Conservation (phyloP, 2,113 vertebrate species). For the Pangasianodon hypophthalmus region DNA sequence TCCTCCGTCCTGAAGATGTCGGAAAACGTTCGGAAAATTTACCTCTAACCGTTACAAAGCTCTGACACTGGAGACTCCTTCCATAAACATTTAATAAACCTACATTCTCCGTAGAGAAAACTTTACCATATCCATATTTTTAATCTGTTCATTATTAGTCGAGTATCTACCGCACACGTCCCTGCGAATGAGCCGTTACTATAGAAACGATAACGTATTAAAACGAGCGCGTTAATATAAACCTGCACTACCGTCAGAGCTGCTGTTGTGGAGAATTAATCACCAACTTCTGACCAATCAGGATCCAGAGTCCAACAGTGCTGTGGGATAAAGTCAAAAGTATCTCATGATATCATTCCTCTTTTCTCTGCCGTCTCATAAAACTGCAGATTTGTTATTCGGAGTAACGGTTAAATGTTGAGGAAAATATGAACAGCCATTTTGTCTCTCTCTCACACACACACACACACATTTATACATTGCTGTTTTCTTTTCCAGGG, state of each 20-base stretch:
- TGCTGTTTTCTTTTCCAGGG: constrained; percentile 75
- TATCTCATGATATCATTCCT: background rate
- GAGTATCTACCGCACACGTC: no score
- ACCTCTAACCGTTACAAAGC: background rate
- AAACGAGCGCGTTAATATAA: background rate
- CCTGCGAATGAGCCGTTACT: background rate
- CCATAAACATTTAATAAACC: background rate
- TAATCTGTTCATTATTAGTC: no score
- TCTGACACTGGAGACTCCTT: background rate
- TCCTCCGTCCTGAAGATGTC: background rate
- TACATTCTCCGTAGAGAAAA: background rate
- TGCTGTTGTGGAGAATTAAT: background rate
- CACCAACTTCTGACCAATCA: background rate
- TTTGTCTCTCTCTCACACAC: no score
- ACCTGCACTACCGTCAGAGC: background rate
- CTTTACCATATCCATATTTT: background rate
- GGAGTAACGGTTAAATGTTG: background rate
- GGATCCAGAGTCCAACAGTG: background rate
- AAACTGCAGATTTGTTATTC: background rate
- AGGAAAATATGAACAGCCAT: background rate
- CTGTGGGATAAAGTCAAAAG: background rate
- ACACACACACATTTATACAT: background rate
- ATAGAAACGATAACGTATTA: background rate
- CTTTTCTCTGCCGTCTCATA: background rate
- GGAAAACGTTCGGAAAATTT: no score